Conservation (phyloP, 2,888 invertebrate genomes). For the Sclerodermus sp. region DNA sequence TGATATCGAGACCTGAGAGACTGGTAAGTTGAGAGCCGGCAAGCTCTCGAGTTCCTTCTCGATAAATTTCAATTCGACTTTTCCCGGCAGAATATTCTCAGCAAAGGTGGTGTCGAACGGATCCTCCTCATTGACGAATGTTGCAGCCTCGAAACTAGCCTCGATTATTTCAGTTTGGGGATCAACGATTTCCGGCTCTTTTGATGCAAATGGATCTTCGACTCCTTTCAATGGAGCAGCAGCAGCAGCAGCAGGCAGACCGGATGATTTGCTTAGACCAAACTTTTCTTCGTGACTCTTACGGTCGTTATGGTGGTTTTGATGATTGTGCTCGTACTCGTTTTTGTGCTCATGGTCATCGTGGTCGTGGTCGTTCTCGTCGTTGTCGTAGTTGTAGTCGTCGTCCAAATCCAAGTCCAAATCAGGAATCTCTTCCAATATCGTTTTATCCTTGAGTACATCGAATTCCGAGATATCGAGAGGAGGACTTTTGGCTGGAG, state of each 20-base stretch:
- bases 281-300: no score
- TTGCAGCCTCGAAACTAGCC: constrained; percentile 48
- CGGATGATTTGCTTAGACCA: no score
- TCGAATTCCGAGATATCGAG: constrained; percentile 62
- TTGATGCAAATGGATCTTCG: constrained; percentile 59
- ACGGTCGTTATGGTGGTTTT: no score
- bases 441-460: constrained; percentile 48
- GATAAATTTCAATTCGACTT: constrained; percentile 64
- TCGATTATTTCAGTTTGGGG: constrained; percentile 50
- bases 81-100: constrained; percentile 71
- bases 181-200: constrained; percentile 49
- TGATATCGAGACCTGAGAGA: constrained; percentile 62
- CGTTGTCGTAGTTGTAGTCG: no score
- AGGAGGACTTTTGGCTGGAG: constrained; percentile 14
- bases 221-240: constrained; percentile 40
- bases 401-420: constrained; percentile 51
- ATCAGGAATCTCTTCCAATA: constrained; percentile 51
- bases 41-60: constrained; percentile 67
- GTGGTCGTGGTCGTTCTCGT: no score
- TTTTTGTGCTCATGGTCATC: no score
- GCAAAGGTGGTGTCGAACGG: constrained; percentile 87
- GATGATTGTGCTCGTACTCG: no score
- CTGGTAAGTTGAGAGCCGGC: no score
- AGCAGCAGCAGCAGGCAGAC: constrained; percentile 26
- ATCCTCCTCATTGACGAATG: constrained; percentile 66